Base-by-base conservation (phyloP, 2,797 vertebrate genomes). In the Masticophis lateralis region DNA sequence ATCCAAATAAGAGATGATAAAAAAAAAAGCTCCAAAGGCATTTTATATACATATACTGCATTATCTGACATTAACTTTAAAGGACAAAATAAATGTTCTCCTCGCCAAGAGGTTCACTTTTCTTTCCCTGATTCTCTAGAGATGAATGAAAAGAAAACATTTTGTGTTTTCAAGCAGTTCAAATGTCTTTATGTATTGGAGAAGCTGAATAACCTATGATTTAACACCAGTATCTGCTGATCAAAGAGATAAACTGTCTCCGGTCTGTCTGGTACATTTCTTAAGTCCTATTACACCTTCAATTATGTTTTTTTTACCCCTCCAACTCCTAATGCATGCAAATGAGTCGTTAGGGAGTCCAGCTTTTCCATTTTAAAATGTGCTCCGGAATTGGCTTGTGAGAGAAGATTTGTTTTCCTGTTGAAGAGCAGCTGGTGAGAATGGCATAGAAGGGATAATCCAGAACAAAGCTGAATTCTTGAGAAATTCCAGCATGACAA, bases 231-330 rank as follows among this genome's bases (percentile, higher is more conserved):
- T 91, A 91, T 95, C 97, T 96, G 93, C 13, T 95, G 97, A 97
- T 97, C 79, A 91, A 43, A 86, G 95, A 95, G 97, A 97, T 97
- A 97, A 95, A 66, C 93, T 94, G 97, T 97, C 97, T 98, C 96
- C 97, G 11, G 1, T 79, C 97, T 96, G 97, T 97, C 97, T 97
- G 96, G 63, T 51, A 90, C 8, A 94, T 94, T 61, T 95, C 94
- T 91, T 93, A 87, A 94, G 59, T 92, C 92, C 89, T 2, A 92
- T 88, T 2, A 92, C 92, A 95, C 16, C 4, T 60, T 4, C 12
- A 90, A 61, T 91, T 94, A 92, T 93, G n/a, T 92, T 91, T 95
- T 93, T 32, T 27, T 25, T 12, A 8, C 9, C 27, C 4, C 4
- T 51, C 94, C 96, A 92, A 10, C 43, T 87, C 20, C 0, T 5